A percentile compares a stretch with the other conserved stretches of the same genome.
Conservation (phyloP, 2,888 invertebrate genomes). For the Oscheius sp. region DNA sequence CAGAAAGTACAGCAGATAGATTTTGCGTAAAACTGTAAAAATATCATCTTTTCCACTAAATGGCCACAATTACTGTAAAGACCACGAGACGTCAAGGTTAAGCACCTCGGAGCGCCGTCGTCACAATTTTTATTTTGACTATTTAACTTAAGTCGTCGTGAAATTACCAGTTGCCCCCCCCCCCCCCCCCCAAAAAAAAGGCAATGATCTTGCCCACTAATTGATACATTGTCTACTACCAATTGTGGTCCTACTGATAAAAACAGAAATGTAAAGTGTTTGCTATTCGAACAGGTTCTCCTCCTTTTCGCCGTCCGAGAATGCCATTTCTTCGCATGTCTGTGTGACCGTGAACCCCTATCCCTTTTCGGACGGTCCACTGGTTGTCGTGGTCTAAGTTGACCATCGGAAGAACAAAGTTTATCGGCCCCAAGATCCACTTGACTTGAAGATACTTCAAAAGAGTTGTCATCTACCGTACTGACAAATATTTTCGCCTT, state of each 20-base stretch:
- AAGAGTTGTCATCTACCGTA: slow-evolving; percentile 27
- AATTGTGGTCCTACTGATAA: slow-evolving; percentile 27
- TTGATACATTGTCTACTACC: slow-evolving; percentile 21
- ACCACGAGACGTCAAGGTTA: slow-evolving; percentile 18
- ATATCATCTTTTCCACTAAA: slow-evolving; percentile 10
- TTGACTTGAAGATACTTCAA: slow-evolving; percentile 2
- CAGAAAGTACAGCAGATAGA: slow-evolving; percentile 65
- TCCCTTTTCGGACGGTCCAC: background rate
- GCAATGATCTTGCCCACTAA: background rate
- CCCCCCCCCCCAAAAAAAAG: background rate
- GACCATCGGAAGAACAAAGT: slow-evolving; percentile 15
- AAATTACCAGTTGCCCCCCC: background rate
- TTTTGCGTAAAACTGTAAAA: slow-evolving; percentile 67
- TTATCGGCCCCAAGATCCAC: slow-evolving; percentile 29
- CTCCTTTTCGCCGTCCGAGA: slow-evolving; percentile 23
- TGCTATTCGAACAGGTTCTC: slow-evolving; percentile 28
- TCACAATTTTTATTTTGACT: background rate
- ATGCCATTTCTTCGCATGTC: slow-evolving; percentile 29
- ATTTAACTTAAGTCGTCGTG: too few relatives aligned
- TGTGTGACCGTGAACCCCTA: slow-evolving; percentile 12
- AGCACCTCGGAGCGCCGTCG: background rate
- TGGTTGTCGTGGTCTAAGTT: background rate
- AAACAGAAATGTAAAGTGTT: slow-evolving; percentile 29
- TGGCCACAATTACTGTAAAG: slow-evolving; percentile 24
- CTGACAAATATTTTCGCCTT: background rate